A percentile compares a stretch with the other conserved stretches of the same genome.
phyloP scores from a whole-genome alignment of 2,113 vertebrate species.

The Nettapus auritus region DNA sequence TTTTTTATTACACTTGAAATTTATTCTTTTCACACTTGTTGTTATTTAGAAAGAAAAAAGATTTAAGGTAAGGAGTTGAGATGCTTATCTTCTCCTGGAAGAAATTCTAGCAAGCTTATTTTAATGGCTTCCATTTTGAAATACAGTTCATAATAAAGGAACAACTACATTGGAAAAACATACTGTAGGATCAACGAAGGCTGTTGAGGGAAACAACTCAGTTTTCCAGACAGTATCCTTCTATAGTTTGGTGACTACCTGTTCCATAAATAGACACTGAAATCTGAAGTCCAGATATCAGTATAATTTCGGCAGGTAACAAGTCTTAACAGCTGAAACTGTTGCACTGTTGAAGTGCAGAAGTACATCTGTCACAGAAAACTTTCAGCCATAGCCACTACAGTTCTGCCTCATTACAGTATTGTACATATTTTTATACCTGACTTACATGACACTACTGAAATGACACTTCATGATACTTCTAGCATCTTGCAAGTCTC shows the following conservation, averaged over 20 bases:
- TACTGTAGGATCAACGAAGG: neutral
- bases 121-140: neutral
- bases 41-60: neutral
- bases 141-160: neutral
- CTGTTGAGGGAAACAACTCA: neutral
- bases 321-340: neutral
- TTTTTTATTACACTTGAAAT: neutral
- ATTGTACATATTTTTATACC: neutral
- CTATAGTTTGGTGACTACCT: neutral
- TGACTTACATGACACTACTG: neutral
- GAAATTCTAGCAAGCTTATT: neutral
- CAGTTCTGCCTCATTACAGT: neutral
- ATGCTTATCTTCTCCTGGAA: neutral
- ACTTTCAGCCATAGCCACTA: neutral
- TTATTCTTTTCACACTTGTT: neutral
- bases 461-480: neutral
- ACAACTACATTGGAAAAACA: neutral
- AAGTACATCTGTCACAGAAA: neutral
- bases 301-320: neutral
- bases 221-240: neutral
- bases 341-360: neutral
- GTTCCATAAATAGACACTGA: neutral
- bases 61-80: neutral
- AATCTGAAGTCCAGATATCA: neutral
- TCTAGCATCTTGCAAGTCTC: slow-evolving; percentile 4